phyloP scores from a whole-genome alignment of 2,797 vertebrate species.

The Peromyscus melanophrys region DNA sequence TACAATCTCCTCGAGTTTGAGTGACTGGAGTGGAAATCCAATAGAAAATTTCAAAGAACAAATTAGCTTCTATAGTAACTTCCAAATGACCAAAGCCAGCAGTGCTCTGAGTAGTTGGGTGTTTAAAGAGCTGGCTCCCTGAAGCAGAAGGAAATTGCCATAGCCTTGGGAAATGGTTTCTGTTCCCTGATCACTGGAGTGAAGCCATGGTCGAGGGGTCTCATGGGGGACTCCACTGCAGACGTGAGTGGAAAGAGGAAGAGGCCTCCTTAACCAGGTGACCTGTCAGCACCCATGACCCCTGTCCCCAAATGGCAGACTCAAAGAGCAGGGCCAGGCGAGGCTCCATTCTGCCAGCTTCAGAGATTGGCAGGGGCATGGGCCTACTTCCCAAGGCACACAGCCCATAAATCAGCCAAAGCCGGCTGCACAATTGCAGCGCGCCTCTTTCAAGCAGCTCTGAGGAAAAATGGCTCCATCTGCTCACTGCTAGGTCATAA shows the following conservation, averaged over 20 bases:
- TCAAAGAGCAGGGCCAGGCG: constrained; percentile 46
- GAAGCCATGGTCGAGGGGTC: constrained; percentile 44
- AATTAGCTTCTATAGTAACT: constrained; percentile 64
- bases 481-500: constrained; percentile 87
- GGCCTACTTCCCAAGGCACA: constrained; percentile 68
- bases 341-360: constrained; percentile 52
- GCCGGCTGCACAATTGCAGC: constrained; percentile 76
- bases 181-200: constrained; percentile 36
- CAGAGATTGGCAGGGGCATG: not conserved
- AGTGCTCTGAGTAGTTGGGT: constrained; percentile 53
- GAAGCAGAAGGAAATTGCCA: constrained; percentile 64
- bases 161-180: constrained; percentile 71
- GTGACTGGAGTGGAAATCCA: constrained; percentile 70
- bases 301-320: constrained; percentile 59
- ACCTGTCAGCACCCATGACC: constrained; percentile 61
- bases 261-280: not conserved
- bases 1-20: constrained; percentile 69
- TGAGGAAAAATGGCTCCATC: constrained; percentile 87
- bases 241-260: not conserved
- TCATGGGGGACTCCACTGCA: not conserved
- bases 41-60: constrained; percentile 67
- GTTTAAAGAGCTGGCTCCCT: constrained; percentile 70
- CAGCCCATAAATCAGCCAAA: constrained; percentile 83
- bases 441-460: constrained; percentile 83
- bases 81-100: constrained; percentile 56